Percentiles rank a stretch among this genome's conserved stretches.
phyloP scores from a whole-genome alignment of 2,113 vertebrate species.

The Taurulus bubalis region DNA sequence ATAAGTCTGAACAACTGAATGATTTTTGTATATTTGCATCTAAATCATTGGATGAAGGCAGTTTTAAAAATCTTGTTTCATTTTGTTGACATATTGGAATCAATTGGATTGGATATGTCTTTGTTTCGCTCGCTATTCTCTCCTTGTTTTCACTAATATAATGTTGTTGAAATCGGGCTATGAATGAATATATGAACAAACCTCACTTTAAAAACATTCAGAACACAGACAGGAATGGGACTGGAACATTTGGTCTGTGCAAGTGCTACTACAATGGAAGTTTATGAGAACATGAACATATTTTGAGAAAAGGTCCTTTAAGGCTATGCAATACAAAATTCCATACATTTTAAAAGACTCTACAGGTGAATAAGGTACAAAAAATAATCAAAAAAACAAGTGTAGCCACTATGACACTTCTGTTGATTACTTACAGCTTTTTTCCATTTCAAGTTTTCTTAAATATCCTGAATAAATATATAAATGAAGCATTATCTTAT shows the following conservation, averaged over 20 bases:
- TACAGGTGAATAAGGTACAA: not conserved
- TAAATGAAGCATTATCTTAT: not conserved
- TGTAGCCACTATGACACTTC: not conserved
- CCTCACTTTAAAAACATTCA: not conserved
- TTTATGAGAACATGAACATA: not conserved
- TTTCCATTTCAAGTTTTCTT: too few relatives aligned
- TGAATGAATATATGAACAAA: not conserved
- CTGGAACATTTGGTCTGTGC: not conserved
- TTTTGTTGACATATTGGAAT: not conserved
- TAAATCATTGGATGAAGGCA: not conserved
- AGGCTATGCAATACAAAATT: not conserved
- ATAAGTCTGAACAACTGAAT: not conserved
- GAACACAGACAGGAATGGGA: too few relatives aligned
- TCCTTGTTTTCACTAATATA: not conserved
- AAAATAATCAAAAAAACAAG: not conserved
- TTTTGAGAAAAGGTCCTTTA: not conserved
- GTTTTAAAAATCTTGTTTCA: not conserved
- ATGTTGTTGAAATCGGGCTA: not conserved
- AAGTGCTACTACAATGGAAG: not conserved
- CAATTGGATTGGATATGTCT: not conserved
- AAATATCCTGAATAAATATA: not conserved
- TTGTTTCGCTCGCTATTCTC: not conserved
- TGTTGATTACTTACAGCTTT: too few relatives aligned
- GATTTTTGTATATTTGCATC: not conserved
- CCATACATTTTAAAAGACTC: too few relatives aligned